These are phyloP conservation scores for Synanthedon andrenaeformis DNA, from an alignment of 2,888 invertebrate species.

Conservation along the genomic window DNA sequence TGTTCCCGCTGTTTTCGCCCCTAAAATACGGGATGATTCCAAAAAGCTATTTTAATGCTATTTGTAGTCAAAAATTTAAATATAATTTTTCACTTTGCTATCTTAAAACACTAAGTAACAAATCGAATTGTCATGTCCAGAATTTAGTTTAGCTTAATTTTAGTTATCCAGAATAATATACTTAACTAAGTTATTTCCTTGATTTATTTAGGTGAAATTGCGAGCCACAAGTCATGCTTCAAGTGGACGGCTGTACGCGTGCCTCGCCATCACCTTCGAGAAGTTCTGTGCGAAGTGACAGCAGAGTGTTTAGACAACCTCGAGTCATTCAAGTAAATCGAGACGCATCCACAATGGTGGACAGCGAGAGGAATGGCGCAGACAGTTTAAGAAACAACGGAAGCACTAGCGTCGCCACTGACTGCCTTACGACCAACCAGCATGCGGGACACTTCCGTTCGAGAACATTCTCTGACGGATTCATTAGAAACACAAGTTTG, in stretches of 20 bases:
- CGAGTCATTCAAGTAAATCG: constrained; percentile 64
- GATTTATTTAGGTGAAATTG: too few relatives aligned
- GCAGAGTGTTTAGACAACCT: constrained; percentile 53
- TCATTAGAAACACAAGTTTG: constrained; percentile 61
- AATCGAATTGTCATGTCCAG: too few relatives aligned
- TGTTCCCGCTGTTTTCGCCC: too few relatives aligned
- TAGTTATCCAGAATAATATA: too few relatives aligned
- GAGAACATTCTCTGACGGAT: constrained; percentile 64
- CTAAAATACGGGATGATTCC: too few relatives aligned
- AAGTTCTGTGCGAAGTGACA: constrained; percentile 58
- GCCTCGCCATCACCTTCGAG: constrained; percentile 64
- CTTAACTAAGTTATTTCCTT: too few relatives aligned
- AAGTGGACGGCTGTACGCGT: constrained; percentile 54
- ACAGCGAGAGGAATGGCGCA: constrained; percentile 18
- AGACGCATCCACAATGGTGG: constrained; percentile 65
- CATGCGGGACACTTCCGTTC: constrained; percentile 55
- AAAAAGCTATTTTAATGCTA: too few relatives aligned
- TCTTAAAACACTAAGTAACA: too few relatives aligned
- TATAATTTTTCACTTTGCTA: too few relatives aligned
- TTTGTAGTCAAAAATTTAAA: too few relatives aligned
- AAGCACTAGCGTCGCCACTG: constrained; percentile 14
- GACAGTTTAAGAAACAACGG: constrained; percentile 17
- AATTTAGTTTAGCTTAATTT: too few relatives aligned
- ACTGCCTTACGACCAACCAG: constrained; percentile 39
- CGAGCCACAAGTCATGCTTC: constrained; percentile 36